Evolutionary conservation across 2,113 vertebrate species (phyloP).

Genomic region (Dipodomys ordii): DNA sequence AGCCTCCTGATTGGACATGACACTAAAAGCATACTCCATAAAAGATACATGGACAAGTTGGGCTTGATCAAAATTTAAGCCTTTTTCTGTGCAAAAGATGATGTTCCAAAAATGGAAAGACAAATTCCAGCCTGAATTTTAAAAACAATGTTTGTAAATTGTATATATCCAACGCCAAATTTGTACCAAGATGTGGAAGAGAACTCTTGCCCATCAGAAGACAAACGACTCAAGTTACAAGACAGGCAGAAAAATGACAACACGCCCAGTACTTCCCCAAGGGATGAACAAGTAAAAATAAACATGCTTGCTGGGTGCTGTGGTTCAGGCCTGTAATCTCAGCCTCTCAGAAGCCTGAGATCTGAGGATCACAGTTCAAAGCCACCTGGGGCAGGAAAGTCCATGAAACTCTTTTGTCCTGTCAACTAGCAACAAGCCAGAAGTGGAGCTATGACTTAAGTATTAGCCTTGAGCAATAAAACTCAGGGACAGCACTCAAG

Average conservation of each 20-base stretch:
- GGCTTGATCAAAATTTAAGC: neutral
- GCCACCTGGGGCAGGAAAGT: too few species aligned
- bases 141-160: neutral
- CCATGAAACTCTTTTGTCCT: too few species aligned
- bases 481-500: too few species aligned
- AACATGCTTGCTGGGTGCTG: too few species aligned
- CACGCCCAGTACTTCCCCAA: too few species aligned
- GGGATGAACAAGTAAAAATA: too few species aligned
- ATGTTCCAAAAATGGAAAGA: constrained; percentile 20
- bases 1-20: neutral
- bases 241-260: neutral
- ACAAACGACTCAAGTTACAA: neutral
- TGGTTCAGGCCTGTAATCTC: too few species aligned
- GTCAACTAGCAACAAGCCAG: too few species aligned
- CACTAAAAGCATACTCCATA: neutral
- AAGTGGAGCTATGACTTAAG: too few species aligned
- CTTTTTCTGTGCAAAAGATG: neutral
- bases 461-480: too few species aligned
- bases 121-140: neutral
- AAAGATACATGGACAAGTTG: constrained; percentile 3
- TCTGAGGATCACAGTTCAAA: too few species aligned
- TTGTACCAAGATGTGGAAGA: neutral
- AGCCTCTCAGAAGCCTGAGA: too few species aligned
- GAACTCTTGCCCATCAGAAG: neutral
- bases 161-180: neutral